Conservation (phyloP, 1,140 invertebrate species). For the Pseudomyrmex dendroicus region DNA sequence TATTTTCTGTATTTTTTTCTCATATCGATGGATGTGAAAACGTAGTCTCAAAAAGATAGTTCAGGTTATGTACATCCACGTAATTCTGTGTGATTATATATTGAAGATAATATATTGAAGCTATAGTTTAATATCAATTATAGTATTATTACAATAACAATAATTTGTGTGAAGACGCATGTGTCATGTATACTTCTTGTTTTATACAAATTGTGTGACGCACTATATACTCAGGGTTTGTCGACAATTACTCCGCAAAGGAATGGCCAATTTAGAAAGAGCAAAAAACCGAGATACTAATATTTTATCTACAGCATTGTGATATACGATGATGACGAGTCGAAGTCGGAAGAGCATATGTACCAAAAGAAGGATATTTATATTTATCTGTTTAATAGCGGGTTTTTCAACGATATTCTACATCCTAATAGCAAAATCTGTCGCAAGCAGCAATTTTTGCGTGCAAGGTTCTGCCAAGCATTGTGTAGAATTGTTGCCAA, state of each 20-base stretch:
- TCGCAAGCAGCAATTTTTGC: neutral
- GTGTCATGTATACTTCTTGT: neutral
- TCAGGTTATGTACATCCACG: too few relatives aligned
- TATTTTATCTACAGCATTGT: slow-evolving; percentile 52
- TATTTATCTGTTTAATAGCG: neutral
- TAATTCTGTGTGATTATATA: too few relatives aligned
- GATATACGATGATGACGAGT: slow-evolving; percentile 32
- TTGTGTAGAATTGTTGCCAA: too few relatives aligned
- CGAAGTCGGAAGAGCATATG: neutral
- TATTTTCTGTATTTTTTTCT: neutral
- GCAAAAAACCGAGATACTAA: slow-evolving; percentile 23
- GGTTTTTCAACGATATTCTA: neutral
- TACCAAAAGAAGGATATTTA: slow-evolving; percentile 7
- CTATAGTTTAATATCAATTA: too few relatives aligned
- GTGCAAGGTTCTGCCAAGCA: too few relatives aligned
- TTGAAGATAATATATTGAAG: too few relatives aligned
- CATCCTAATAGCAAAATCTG: neutral
- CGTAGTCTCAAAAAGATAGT: too few relatives aligned
- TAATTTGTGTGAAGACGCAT: too few relatives aligned
- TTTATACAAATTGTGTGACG: slow-evolving; percentile 25
- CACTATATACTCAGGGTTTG: slow-evolving; percentile 41
- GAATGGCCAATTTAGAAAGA: slow-evolving; percentile 25
- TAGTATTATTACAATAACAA: too few relatives aligned
- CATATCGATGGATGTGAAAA: too few relatives aligned
- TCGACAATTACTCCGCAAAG: slow-evolving; percentile 32